phyloP scores from a whole-genome alignment of 1,140 invertebrate species.

The Hirudo medicinalis region DNA sequence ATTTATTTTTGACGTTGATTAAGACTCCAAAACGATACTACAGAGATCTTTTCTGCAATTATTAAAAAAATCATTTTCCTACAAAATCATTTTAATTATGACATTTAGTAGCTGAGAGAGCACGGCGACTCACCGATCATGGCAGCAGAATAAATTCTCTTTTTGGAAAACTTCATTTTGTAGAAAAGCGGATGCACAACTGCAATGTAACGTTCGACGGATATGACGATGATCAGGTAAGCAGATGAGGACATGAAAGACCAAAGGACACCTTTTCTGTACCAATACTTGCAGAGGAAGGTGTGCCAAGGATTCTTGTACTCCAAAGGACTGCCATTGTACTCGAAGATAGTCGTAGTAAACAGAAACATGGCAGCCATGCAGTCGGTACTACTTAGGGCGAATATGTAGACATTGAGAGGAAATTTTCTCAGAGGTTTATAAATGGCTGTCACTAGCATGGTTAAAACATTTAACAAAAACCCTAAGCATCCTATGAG shows the following conservation, averaged over 20 bases:
- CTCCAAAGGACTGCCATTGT: no score
- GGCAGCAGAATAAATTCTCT: background rate
- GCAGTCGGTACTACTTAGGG: conserved; percentile 8
- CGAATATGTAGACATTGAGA: no score
- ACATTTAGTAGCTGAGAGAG: background rate
- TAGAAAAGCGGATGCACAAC: conserved; percentile 22
- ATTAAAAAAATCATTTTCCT: background rate
- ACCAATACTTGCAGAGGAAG: conserved; percentile 19
- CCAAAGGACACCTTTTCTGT: conserved; percentile 16
- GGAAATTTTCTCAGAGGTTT: no score
- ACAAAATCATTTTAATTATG: background rate
- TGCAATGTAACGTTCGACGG: conserved; percentile 20
- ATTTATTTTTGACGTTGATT: no score
- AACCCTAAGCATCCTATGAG: no score
- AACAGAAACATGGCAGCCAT: conserved; percentile 18
- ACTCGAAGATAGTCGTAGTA: background rate
- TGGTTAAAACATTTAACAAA: no score
- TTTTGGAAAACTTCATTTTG: conserved; percentile 11
- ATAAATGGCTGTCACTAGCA: no score
- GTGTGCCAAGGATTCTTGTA: background rate
- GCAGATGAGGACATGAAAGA: conserved; percentile 17
- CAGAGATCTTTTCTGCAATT: no score
- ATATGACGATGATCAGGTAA: conserved; percentile 17
- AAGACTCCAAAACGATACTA: no score
- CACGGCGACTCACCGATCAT: background rate